A percentile compares a stretch with the other conserved stretches of the same genome.
phyloP scores from a whole-genome alignment of 23 tunicate genomes.

The Trididemnum clinides region DNA sequence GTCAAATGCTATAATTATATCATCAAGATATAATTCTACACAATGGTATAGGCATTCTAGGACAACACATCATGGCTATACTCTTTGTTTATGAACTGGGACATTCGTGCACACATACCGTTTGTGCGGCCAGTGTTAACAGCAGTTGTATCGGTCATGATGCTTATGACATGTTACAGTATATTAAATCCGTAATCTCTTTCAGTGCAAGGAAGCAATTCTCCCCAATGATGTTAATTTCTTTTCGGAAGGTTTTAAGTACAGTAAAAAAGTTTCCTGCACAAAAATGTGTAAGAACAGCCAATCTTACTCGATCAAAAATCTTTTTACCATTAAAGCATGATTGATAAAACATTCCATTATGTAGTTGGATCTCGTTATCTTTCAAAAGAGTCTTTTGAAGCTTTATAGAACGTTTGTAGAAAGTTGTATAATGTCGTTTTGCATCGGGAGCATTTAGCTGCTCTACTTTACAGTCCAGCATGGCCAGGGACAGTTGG shows the following conservation, averaged over 20 bases:
- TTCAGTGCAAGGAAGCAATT: conserved; percentile 10
- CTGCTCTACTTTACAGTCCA: background rate
- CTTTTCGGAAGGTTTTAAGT: background rate
- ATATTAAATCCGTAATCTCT: background rate
- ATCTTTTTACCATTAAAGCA: conserved; percentile 8
- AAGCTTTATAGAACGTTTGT: background rate
- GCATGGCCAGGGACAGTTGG: background rate
- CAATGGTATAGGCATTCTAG: background rate
- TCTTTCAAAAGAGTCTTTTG: background rate
- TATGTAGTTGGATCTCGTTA: background rate
- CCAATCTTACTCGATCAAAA: background rate
- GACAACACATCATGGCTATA: conserved; percentile 6
- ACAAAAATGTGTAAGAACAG: background rate
- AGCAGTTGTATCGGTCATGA: conserved; percentile 17
- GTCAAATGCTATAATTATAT: background rate
- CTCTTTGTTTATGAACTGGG: background rate
- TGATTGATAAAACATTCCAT: conserved; percentile 2
- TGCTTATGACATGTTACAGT: conserved; percentile 8
- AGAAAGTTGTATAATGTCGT: no score
- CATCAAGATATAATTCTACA: background rate
- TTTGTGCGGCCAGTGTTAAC: background rate
- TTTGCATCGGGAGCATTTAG: no score
- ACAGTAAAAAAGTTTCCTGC: background rate
- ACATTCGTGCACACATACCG: background rate
- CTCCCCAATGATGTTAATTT: background rate